Conservation (phyloP, 1,140 invertebrate species). For the Euwallacea fornicatus region DNA sequence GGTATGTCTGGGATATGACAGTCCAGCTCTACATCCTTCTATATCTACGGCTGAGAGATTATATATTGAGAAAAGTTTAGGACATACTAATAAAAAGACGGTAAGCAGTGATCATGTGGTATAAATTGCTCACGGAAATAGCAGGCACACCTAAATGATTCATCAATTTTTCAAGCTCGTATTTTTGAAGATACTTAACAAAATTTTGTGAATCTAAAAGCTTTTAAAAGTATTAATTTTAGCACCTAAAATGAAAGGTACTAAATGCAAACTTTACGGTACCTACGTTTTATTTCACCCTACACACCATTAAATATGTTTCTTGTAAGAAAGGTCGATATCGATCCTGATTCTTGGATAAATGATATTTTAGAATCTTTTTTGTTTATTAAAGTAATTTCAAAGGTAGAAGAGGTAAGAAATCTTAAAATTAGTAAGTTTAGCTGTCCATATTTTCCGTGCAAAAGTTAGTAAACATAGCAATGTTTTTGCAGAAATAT, state of each 20-base stretch:
- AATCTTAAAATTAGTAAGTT: no score
- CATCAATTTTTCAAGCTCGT: neutral
- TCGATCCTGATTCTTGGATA: no score
- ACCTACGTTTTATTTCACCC: no score
- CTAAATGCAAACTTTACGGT: no score
- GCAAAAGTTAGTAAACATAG: neutral
- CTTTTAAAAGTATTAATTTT: no score
- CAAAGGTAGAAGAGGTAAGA: no score
- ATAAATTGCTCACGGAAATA: neutral
- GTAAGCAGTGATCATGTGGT: neutral
- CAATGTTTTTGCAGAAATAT: constrained; percentile 54
- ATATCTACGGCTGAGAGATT: constrained; percentile 63
- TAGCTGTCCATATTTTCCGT: neutral
- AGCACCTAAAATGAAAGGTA: no score
- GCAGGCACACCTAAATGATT: neutral
- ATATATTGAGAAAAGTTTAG: constrained; percentile 61
- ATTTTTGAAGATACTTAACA: neutral
- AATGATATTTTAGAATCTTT: no score
- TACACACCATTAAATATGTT: neutral
- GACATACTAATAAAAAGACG: constrained; percentile 22
- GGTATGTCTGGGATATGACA: constrained; percentile 65
- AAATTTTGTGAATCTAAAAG: no score
- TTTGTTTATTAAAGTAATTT: no score
- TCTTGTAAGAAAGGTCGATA: neutral
- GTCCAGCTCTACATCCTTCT: constrained; percentile 62